phyloP scores from a whole-genome alignment of 2,888 invertebrate species.

The Morpho deidamia region DNA sequence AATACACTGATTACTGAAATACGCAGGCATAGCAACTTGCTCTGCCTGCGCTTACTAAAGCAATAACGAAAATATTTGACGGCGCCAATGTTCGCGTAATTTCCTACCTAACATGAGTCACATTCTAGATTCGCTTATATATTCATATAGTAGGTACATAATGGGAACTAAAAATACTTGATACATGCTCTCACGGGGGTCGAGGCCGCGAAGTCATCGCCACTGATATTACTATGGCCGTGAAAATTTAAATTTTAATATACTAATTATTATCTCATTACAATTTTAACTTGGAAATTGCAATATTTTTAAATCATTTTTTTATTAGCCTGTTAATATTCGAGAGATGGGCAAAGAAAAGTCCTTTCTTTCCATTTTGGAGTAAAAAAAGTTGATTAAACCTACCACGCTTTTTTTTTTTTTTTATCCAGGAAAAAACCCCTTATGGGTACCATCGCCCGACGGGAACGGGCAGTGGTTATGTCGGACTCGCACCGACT shows the following conservation, averaged over 20 bases:
- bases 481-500: too few relatives aligned
- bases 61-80: not conserved
- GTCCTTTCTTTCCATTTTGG: too few relatives aligned
- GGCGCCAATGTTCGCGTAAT: conserved; percentile 11
- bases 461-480: too few relatives aligned
- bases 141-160: conserved; percentile 26
- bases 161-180: conserved; percentile 39
- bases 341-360: too few relatives aligned
- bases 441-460: too few relatives aligned
- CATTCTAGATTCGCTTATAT: conserved; percentile 29
- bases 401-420: too few relatives aligned
- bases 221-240: conserved; percentile 30
- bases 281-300: too few relatives aligned
- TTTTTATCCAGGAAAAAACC: too few relatives aligned
- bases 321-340: too few relatives aligned
- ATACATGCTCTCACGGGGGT: conserved; percentile 33
- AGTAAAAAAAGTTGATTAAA: too few relatives aligned
- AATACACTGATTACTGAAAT: too few relatives aligned
- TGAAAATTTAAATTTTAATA: conserved; percentile 14
- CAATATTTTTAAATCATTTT: too few relatives aligned
- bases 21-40: not conserved
- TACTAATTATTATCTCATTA: not conserved
- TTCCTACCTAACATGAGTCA: conserved; percentile 27
- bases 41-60: conserved; percentile 15
- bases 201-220: conserved; percentile 42